Evolutionary conservation across 2,797 vertebrate species (phyloP), one percentile per base, ranked within the genome.

Genomic region (Coreius guichenoti): DNA sequence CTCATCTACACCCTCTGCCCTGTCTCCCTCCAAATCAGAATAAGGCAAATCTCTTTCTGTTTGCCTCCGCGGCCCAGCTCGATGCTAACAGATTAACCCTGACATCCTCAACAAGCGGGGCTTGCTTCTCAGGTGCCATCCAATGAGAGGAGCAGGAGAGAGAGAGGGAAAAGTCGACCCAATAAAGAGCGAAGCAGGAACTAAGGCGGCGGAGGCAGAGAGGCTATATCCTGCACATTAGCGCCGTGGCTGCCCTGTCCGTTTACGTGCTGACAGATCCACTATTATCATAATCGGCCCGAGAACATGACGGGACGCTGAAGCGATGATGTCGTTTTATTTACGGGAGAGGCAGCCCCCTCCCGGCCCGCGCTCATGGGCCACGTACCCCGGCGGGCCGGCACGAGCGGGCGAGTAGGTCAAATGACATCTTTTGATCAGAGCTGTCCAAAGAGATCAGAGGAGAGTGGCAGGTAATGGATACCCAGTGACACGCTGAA

Each of bases 291-390:
- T 99, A 99, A 99, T 99, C 97, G 96, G 97, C 95, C 95, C 93
- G 95, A 96, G 91, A 97, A 98, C 97, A 96, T 99, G 98, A 99
- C 98, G 96, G 97, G 96, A 97, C 97, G 96, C 96, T 96, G 98
- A 99, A 99, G 96, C 96, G 97, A 99, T 99, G 97, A 97, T 99
- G 98, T 99, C 98, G 96, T 98, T 98, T 99, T 99, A 98, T 99
- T 99, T 99, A 97, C 96, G 96, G 96, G 95, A 92, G 93, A 96
- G 95, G 95, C 96, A 88, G 94, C 95, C 95, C 96, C 96, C 92
- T 91, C 92, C 74, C 33, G 31, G 29, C 9, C 39, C 84, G 80
- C 84, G 78, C 86, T 65, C 88, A 54, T 7, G 5, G 81, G 84
- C 89, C 65, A 76, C 65, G 74, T 86, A 73, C 81, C 63, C 70